These are phyloP conservation scores for Caenorhabditis briggsae DNA, from an alignment of 1,140 invertebrate genomes.

Conservation along the genomic window DNA sequence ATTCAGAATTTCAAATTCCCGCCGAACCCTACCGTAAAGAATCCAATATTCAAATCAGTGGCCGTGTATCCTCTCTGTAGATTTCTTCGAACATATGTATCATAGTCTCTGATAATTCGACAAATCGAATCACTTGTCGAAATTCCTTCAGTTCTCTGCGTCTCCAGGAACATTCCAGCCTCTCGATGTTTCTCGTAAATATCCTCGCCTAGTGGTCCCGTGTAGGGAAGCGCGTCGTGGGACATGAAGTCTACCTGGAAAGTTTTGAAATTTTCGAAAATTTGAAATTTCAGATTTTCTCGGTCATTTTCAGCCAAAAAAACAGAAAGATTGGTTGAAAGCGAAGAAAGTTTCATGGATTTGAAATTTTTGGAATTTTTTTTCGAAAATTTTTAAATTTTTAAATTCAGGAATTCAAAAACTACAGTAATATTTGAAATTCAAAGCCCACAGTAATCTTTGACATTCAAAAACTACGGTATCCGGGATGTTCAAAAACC, in stretches of 20 bases:
- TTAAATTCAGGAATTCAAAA: no score
- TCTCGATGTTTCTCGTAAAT: constrained; percentile 10
- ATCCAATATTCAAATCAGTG: constrained; percentile 15
- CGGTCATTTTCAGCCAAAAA: no score
- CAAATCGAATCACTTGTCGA: constrained; percentile 54
- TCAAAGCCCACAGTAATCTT: no score
- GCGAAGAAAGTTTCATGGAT: no score
- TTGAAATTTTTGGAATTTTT: no score
- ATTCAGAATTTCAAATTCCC: not conserved
- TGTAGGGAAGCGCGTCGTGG: constrained; percentile 96
- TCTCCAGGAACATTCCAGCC: constrained; percentile 46
- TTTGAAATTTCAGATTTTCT: no score
- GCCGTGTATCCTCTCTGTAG: constrained; percentile 31
- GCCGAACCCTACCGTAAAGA: constrained; percentile 1
- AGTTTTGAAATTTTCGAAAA: not conserved
- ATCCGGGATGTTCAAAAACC: no score
- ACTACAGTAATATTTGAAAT: no score
- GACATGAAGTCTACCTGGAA: constrained; percentile 96
- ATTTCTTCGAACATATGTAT: constrained; percentile 52
- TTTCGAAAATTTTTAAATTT: no score
- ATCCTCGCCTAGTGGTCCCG: not conserved
- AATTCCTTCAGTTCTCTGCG: constrained; percentile 50
- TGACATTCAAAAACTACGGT: no score
- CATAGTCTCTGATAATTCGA: constrained; percentile 38
- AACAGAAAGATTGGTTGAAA: no score